These are phyloP conservation scores for Dicaeum eximium DNA, from an alignment of 2,113 vertebrate species.

Conservation along the genomic window DNA sequence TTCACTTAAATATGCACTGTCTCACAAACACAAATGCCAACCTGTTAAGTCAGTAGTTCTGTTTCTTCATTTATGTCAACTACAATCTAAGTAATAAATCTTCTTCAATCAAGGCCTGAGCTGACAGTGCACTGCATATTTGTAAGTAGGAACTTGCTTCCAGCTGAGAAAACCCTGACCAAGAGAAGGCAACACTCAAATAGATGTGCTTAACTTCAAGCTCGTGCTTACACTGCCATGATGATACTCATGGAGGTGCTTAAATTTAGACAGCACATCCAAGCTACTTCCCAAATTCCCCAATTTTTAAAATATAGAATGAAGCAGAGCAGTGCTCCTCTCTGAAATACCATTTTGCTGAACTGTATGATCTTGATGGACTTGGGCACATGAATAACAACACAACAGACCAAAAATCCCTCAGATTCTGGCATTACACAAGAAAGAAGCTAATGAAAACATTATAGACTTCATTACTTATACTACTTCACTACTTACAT, in stretches of 20 bases:
- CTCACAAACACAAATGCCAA: neutral
- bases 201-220: neutral
- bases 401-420: neutral
- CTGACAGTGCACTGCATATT: neutral
- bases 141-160: neutral
- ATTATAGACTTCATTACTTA: neutral
- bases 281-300: neutral
- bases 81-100: neutral
- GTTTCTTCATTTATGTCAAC: neutral
- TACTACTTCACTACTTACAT: no score
- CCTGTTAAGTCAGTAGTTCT: neutral
- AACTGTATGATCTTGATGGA: neutral
- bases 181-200: neutral
- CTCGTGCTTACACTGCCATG: accelerated
- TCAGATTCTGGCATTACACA: neutral
- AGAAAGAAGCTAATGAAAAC: neutral
- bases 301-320: neutral
- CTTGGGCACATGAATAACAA: neutral
- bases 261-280: neutral
- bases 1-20: neutral
- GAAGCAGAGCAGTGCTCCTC: neutral
- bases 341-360: neutral
- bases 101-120: neutral
- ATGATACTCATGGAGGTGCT: neutral
- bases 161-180: neutral